phyloP scores from a whole-genome alignment of 2,888 invertebrate species.

The Digitonthophagus gazella region DNA sequence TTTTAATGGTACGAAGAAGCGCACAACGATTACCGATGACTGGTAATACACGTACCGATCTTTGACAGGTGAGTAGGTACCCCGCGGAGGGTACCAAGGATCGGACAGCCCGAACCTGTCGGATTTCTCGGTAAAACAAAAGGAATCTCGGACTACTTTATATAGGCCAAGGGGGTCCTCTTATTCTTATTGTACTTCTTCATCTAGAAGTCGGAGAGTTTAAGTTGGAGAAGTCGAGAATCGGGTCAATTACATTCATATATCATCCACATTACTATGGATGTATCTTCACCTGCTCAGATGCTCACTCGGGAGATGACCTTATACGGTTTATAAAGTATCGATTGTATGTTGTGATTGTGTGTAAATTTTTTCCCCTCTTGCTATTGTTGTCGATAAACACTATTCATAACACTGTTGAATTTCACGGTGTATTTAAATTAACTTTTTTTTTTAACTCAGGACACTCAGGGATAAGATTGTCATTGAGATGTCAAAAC shows the following conservation, averaged over 20 bases:
- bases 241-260: not conserved
- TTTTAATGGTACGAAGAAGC: constrained; percentile 13
- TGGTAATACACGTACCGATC: constrained; percentile 12
- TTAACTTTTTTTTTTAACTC: not conserved
- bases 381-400: constrained; percentile 2
- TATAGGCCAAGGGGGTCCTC: not conserved
- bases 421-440: not conserved
- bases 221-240: too few species aligned
- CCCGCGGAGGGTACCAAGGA: constrained; percentile 19
- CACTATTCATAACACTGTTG: not conserved
- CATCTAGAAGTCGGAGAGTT: too few species aligned
- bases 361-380: constrained; percentile 17
- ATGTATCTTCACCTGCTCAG: constrained; percentile 3
- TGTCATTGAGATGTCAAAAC: constrained; percentile 24
- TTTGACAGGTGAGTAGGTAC: constrained; percentile 15
- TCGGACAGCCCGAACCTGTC: constrained; percentile 7
- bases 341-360: constrained; percentile 12
- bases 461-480: not conserved
- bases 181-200: not conserved
- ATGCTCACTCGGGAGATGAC: not conserved
- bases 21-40: constrained; percentile 11
- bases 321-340: constrained; percentile 14
- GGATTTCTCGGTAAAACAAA: constrained; percentile 5
- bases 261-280: not conserved
- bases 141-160: not conserved